Percentiles rank a stretch among this genome's conserved stretches.
Evolutionary conservation across 2,113 vertebrate genomes (phyloP).

Genomic region (Serilophus lunatus): DNA sequence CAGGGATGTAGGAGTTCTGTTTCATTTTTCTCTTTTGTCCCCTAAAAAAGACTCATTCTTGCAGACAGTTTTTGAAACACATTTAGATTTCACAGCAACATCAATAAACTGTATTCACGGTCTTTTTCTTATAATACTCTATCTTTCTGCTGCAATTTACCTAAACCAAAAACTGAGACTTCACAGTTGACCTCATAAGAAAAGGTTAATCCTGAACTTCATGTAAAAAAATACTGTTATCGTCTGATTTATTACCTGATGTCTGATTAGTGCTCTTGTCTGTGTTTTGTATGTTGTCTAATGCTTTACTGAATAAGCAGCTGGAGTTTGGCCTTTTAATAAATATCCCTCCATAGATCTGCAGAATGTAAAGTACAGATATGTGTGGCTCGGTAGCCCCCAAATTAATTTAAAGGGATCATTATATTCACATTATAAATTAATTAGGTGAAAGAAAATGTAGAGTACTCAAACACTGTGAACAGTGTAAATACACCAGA

Average conservation of each 20-base stretch:
- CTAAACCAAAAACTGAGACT: background rate
- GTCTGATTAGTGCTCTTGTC: background rate
- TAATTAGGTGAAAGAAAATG: background rate
- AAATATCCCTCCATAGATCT: background rate
- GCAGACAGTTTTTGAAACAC: background rate
- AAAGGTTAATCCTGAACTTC: background rate
- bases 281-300: background rate
- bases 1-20: background rate
- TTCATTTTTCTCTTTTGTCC: background rate
- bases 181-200: background rate
- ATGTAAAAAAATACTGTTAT: background rate
- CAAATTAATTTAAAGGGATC: background rate
- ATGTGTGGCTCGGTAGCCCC: accelerated
- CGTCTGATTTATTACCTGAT: background rate
- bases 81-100: background rate
- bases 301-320: background rate
- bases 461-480: background rate
- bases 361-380: background rate
- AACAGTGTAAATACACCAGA: background rate
- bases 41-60: background rate
- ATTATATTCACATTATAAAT: background rate
- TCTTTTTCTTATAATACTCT: background rate
- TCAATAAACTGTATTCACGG: background rate
- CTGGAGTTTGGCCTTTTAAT: background rate
- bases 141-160: background rate